Conservation (phyloP, 2,888 invertebrate genomes). For the Drosophila nigricruria region DNA sequence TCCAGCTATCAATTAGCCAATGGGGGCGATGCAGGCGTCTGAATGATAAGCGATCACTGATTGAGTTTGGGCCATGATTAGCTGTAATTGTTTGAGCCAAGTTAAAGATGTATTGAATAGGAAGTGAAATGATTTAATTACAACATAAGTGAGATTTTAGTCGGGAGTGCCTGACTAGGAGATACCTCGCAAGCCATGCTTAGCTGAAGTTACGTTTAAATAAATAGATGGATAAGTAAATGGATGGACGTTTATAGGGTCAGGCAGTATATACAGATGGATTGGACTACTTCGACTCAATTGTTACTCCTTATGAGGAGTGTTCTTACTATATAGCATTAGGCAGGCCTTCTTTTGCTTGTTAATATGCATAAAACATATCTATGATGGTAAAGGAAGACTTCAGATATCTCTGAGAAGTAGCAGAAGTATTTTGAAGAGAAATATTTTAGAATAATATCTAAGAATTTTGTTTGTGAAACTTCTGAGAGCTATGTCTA, state of each 20-base stretch:
- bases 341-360: too few species aligned
- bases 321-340: too few species aligned
- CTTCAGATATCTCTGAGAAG: background rate
- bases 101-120: background rate
- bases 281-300: background rate
- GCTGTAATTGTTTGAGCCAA: conserved; percentile 1
- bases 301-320: too few species aligned
- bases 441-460: background rate
- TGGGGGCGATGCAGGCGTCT: conserved; percentile 7
- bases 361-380: too few species aligned
- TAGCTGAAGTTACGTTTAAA: background rate
- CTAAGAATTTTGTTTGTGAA: background rate
- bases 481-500: background rate
- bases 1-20: conserved; percentile 24
- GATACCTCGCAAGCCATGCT: background rate
- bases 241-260: background rate
- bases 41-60: conserved; percentile 61
- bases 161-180: background rate
- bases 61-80: conserved; percentile 56
- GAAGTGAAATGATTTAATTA: background rate
- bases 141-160: background rate
- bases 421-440: background rate
- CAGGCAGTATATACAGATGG: background rate
- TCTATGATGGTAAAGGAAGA: too few species aligned
- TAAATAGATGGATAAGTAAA: background rate